Evolutionary conservation across 2,797 vertebrate species (phyloP), one percentile per base, ranked within the genome.

Genomic region (Rhodeus uyekii): DNA sequence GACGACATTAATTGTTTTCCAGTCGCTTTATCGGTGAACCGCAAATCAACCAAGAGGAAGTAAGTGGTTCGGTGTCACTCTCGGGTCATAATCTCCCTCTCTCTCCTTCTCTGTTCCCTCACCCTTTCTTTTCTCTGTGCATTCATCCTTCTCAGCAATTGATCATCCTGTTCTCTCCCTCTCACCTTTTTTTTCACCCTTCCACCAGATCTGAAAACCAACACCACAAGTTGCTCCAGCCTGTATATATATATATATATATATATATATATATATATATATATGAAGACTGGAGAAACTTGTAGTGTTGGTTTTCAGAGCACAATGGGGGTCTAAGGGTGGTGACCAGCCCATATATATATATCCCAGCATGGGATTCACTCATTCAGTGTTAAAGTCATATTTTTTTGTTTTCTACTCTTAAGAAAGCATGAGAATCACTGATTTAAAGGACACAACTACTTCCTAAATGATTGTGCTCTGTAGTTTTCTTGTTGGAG

Each of bases 1-100:
- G 85, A 69, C 60, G 84, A 71, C 82, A 84, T 83, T 87, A 81
- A 86, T 86, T 85, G 81, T 86, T 84, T 87, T 80, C 48, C 69
- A 65, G 80, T 69, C 53, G 16, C 53, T 81, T 84, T 81, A 81
- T 72, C 58, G 36, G 72, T 36, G 22, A 4, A 61, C 39, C 19
- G 22, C 27, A 80, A 84, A 42, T 73, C 64, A 76, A 68, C 55
- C 50, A 50, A 44, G 27, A 60, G 74, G n/a, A 76, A 32, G 16
- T 68, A 44, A 55, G 36, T 34, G 58, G 55, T 81, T 68, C 34
- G 53, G 29, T 69, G 78, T 78, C 84, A 44, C 75, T 71, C 58
- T 60, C 34, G 44, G 58, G 63, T 82, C 76, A 71, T 14, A 76
- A 44, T 71, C 53, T 77, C 38, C 68, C 24, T 78, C 42, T 34